Conservation (phyloP, 2,113 vertebrate species). For the Rissa tridactyla region DNA sequence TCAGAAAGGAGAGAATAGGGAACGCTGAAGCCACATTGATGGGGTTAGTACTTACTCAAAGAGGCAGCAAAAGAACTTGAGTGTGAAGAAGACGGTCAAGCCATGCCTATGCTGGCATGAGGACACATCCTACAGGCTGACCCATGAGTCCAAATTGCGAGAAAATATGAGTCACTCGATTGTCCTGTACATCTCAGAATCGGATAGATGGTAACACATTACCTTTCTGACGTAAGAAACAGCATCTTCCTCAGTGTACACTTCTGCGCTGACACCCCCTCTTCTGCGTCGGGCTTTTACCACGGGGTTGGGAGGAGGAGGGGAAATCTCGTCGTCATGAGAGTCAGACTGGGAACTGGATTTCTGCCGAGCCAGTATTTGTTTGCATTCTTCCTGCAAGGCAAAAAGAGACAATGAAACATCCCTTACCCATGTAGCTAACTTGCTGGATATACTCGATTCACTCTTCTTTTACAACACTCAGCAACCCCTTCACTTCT, state of each 20-base stretch:
- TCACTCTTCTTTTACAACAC: not conserved
- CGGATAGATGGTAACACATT: not conserved
- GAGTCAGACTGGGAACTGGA: slow-evolving; percentile 93
- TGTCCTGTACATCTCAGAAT: not conserved
- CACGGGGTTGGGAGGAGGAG: slow-evolving; percentile 89
- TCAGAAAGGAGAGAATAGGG: not conserved
- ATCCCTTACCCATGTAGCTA: not conserved
- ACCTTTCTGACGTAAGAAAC: slow-evolving; percentile 98
- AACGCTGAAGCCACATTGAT: not conserved
- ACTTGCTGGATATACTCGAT: not conserved
- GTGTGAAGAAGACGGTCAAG: not conserved
- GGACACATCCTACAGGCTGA: not conserved
- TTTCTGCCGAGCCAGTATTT: slow-evolving; percentile 93
- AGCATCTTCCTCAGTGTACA: slow-evolving; percentile 96
- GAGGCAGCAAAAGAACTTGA: not conserved
- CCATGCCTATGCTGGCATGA: not conserved
- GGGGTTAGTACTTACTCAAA: not conserved
- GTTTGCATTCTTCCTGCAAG: slow-evolving; percentile 92
- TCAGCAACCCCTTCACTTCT: not conserved
- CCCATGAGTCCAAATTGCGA: not conserved
- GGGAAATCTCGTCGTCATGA: slow-evolving; percentile 92
- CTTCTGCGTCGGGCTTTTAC: slow-evolving; percentile 89
- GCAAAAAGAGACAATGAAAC: not conserved
- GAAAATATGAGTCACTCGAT: accelerated
- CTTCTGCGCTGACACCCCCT: slow-evolving; percentile 94